Conservation (phyloP, 2,888 invertebrate species). For the Hirudinaria manillensis region DNA sequence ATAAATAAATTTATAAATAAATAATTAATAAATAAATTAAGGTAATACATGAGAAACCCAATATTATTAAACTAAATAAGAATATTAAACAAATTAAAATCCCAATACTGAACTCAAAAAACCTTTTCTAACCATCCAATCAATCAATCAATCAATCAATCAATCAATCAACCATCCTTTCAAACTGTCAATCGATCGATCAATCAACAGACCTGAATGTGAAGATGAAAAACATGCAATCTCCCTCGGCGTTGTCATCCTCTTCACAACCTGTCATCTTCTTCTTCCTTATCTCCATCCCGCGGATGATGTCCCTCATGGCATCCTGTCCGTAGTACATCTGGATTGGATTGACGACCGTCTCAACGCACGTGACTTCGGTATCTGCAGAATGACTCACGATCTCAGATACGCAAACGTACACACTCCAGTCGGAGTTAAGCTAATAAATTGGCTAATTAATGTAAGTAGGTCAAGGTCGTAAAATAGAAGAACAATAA, state of each 20-base stretch:
- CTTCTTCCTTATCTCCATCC: not conserved
- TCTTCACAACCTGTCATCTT: not conserved
- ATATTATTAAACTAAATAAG: not conserved
- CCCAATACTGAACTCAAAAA: not conserved
- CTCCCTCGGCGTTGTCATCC: not conserved
- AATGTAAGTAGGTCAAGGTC: no score
- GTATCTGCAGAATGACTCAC: not conserved
- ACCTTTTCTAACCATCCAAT: no score
- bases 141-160: no score
- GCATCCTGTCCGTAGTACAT: constrained; percentile 17
- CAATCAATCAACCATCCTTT: no score
- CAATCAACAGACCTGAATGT: constrained; percentile 2
- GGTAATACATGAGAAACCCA: not conserved
- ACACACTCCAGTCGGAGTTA: no score
- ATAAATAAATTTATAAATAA: not conserved
- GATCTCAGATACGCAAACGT: not conserved
- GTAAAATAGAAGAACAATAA: not conserved
- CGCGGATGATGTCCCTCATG: not conserved
- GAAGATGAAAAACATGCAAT: constrained; percentile 4
- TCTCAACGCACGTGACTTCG: constrained; percentile 32
- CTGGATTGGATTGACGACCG: constrained; percentile 34
- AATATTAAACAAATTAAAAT: not conserved
- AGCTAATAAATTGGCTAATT: no score
- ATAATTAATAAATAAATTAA: not conserved
- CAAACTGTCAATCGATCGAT: not conserved